A percentile compares a stretch with the other conserved stretches of the same genome.
Evolutionary conservation across 2,888 invertebrate species (phyloP).

Genomic region (Hipparchia semele): DNA sequence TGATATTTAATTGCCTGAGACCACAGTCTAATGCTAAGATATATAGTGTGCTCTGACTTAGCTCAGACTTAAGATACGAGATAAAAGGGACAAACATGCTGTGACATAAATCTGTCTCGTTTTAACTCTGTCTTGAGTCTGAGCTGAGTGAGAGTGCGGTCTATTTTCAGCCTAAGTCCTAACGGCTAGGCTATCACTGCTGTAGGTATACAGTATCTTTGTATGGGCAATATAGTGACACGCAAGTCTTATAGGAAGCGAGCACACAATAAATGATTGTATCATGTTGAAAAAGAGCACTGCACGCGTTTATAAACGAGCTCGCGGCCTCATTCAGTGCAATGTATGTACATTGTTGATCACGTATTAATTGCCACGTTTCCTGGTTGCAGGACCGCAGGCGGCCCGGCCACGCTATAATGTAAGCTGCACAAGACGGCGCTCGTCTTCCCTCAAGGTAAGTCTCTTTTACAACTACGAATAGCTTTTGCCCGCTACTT

Average conservation of each 20-base stretch:
- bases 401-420: constrained; percentile 72
- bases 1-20: too few species aligned
- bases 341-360: constrained; percentile 18
- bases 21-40: too few species aligned
- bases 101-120: too few species aligned
- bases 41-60: too few species aligned
- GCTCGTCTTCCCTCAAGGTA: constrained; percentile 77
- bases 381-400: constrained; percentile 64
- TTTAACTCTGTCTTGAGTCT: too few species aligned
- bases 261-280: constrained; percentile 8
- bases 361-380: constrained; percentile 37
- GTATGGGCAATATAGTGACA: neutral
- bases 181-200: too few species aligned
- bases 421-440: constrained; percentile 76
- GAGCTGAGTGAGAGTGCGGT: too few species aligned
- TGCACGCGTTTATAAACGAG: constrained; percentile 21
- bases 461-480: constrained; percentile 48
- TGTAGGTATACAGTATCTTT: too few species aligned
- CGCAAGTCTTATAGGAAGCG: neutral
- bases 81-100: too few species aligned
- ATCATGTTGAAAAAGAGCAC: constrained; percentile 11
- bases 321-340: constrained; percentile 24
- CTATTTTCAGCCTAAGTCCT: too few species aligned
- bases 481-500: neutral
- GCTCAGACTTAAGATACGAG: too few species aligned